Percentiles rank a stretch among this genome's conserved stretches.
phyloP scores from a whole-genome alignment of 2,888 invertebrate species.

The Metallyticus violacea region DNA sequence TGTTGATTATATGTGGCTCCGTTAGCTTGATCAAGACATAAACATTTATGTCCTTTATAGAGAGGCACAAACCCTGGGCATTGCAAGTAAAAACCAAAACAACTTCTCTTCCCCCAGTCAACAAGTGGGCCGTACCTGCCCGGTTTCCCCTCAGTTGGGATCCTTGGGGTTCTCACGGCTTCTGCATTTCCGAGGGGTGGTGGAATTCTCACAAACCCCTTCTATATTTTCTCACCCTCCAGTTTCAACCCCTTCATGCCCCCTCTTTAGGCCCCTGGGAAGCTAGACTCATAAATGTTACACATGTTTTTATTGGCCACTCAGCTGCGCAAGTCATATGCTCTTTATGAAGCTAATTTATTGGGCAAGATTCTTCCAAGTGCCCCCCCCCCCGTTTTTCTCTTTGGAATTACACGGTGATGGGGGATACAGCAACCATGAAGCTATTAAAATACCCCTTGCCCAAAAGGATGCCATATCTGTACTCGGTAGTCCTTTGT shows the following conservation, averaged over 20 bases:
- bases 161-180: neutral
- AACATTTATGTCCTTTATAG: no score
- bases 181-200: neutral
- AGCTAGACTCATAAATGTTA: neutral
- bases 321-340: neutral
- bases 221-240: no score
- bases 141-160: neutral
- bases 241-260: no score
- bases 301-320: neutral
- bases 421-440: neutral
- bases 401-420: no score
- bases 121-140: neutral
- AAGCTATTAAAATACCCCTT: neutral
- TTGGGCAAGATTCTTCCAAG: neutral
- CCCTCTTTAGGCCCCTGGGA: neutral
- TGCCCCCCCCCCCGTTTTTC: no score
- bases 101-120: neutral
- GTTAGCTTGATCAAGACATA: no score
- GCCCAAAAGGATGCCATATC: neutral
- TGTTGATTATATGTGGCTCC: no score
- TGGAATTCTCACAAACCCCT: neutral
- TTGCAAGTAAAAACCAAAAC: no score
- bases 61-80: no score
- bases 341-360: neutral
- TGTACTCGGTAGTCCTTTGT: neutral